Percentiles rank a stretch among this genome's conserved stretches.
Conservation (phyloP, 2,113 vertebrate genomes). For the Talpa occidentalis region DNA sequence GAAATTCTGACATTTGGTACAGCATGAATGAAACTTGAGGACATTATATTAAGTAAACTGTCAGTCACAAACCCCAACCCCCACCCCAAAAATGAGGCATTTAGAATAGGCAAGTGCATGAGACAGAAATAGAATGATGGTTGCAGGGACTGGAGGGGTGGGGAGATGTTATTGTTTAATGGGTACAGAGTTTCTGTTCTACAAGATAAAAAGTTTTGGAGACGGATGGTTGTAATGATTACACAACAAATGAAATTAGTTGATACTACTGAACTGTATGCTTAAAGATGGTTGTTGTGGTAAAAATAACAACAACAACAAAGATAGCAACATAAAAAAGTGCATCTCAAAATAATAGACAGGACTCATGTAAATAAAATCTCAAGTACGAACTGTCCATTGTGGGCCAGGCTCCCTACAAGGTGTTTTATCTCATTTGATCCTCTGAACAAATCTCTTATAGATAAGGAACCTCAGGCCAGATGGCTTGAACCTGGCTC, state of each 20-base stretch:
- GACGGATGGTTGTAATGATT: background rate
- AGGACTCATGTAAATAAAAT: background rate
- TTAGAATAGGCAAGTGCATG: background rate
- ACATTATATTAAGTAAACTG: background rate
- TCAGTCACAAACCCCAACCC: background rate
- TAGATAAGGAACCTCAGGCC: background rate
- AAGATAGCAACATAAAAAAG: background rate
- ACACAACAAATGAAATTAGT: background rate
- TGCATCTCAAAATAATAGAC: background rate
- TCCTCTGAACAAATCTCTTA: background rate
- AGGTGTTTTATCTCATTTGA: background rate
- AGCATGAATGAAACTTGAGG: background rate
- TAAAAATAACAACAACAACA: background rate
- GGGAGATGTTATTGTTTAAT: background rate
- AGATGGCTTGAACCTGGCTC: background rate
- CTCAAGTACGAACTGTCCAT: background rate
- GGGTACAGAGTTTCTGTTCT: background rate
- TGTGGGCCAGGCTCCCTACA: background rate
- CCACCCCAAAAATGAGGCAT: background rate
- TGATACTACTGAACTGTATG: background rate
- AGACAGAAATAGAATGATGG: background rate
- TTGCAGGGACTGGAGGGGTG: background rate
- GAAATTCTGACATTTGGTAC: background rate
- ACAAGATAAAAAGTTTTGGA: background rate
- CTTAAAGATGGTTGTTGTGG: background rate